Evolutionary conservation across 2,888 invertebrate genomes (phyloP), one percentile per base, ranked within the genome.

Genomic region (Drosophila paranaensis): DNA sequence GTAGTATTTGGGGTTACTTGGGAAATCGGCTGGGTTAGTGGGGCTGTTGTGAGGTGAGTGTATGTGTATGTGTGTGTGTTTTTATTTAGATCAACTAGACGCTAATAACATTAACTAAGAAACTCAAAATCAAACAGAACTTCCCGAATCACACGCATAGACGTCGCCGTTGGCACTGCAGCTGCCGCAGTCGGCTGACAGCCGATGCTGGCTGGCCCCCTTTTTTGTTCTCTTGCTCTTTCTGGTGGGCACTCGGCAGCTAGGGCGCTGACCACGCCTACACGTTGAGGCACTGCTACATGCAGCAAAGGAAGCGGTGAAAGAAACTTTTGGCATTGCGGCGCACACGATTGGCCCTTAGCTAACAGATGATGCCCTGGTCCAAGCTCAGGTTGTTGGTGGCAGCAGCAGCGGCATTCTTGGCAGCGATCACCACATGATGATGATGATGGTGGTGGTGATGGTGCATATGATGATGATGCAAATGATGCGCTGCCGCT

Each of bases 321-420:
- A 92, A 92, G 90, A 92, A 92, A 91, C 92, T 92, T 91, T 92
- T 92, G 92, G 92, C 92, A 91, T 92, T 92, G 82, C 91, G 92
- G 79, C 92, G 90, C 83, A 89, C 92, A 86, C 92, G 91, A 71
- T 85, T 90, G 90, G 91, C 92, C 91, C 89, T 92, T 92, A 92
- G 93, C 92, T 93, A 93, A 92, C 93, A 93, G 84, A 93, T 93
- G 81, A 93, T 93, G 84, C 93, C 92, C 90, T 93, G 93, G 82
- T 93, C 93, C 81, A 92, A 80, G 60, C 90, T 92, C 74, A 93
- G 77, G 82, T 90, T 93, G 88, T 90, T 92, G 82, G 92, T 85
- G 74, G 90, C 90, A 71, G 88, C 87, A 62, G 92, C 88, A 60
- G 90, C 88, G 67, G 84, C 88, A 45, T 85, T 91, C 76, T 90